These are phyloP conservation scores for Ciconia stormi DNA, from an alignment of 2,113 vertebrate species.

Conservation along the genomic window DNA sequence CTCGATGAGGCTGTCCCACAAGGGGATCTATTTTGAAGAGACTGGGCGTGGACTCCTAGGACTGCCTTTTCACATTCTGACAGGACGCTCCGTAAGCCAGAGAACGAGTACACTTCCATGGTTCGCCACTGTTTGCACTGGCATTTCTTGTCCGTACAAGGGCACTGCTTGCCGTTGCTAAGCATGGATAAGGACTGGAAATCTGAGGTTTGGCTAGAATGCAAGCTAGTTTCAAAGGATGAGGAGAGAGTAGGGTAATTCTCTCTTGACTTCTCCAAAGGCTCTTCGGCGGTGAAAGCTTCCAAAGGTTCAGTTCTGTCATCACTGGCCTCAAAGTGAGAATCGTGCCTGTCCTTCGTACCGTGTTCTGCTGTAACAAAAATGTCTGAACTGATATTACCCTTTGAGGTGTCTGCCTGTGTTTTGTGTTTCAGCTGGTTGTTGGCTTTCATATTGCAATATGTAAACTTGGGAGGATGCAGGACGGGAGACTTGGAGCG, in stretches of 20 bases:
- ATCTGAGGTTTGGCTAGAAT: slow-evolving; percentile 77
- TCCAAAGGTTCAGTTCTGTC: slow-evolving; percentile 66
- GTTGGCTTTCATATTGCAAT: slow-evolving; percentile 77
- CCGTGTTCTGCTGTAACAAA: slow-evolving; percentile 71
- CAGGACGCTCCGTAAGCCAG: slow-evolving; percentile 79
- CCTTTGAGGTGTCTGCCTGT: slow-evolving; percentile 75
- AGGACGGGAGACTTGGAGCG: slow-evolving; percentile 89
- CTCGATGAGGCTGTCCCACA: background rate
- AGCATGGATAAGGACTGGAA: slow-evolving; percentile 88
- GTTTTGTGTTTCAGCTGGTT: slow-evolving; percentile 85
- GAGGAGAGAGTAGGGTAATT: slow-evolving; percentile 30
- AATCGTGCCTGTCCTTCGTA: slow-evolving; percentile 62
- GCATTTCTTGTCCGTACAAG: slow-evolving; percentile 66
- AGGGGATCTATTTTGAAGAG: slow-evolving; percentile 43
- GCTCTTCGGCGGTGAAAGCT: slow-evolving; percentile 55
- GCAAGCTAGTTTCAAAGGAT: slow-evolving; percentile 65
- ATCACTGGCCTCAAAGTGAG: slow-evolving; percentile 72
- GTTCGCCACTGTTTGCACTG: slow-evolving; percentile 67
- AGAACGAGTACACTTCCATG: slow-evolving; percentile 82
- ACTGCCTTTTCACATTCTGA: slow-evolving; percentile 76
- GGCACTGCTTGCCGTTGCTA: slow-evolving; percentile 66
- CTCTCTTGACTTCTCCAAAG: slow-evolving; percentile 52
- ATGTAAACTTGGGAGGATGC: slow-evolving; percentile 87
- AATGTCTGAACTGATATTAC: slow-evolving; percentile 47
- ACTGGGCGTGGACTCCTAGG: slow-evolving; percentile 47